phyloP scores from a whole-genome alignment of 2,797 vertebrate species.

The Rhinoraja longicauda region DNA sequence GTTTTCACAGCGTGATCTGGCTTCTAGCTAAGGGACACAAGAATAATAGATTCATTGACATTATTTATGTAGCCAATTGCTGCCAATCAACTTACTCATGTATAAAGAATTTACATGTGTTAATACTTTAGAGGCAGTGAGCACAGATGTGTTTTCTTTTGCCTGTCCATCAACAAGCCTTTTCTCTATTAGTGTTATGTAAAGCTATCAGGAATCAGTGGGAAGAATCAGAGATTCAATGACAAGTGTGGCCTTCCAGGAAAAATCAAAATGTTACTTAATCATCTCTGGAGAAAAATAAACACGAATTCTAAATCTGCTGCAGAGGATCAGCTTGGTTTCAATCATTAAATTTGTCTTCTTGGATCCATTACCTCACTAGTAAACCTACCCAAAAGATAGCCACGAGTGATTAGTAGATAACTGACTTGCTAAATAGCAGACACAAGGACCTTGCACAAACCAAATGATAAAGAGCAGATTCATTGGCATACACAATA shows the following conservation, averaged over 20 bases:
- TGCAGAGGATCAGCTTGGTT: neutral
- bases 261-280: neutral
- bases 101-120: neutral
- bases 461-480: neutral
- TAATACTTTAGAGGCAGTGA: neutral
- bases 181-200: neutral
- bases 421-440: neutral
- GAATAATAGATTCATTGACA: slow-evolving; percentile 4
- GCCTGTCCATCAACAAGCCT: neutral
- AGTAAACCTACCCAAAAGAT: neutral
- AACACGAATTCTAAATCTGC: neutral
- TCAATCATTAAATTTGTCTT: neutral
- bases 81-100: neutral
- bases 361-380: neutral
- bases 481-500: neutral
- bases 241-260: neutral
- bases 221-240: neutral
- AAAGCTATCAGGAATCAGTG: neutral
- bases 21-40: neutral
- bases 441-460: neutral
- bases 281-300: neutral
- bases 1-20: neutral
- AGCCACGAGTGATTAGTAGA: neutral
- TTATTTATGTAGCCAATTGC: neutral
- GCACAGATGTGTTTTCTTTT: neutral